phyloP scores from a whole-genome alignment of 2,888 invertebrate species.

The Gerris lacustris region DNA sequence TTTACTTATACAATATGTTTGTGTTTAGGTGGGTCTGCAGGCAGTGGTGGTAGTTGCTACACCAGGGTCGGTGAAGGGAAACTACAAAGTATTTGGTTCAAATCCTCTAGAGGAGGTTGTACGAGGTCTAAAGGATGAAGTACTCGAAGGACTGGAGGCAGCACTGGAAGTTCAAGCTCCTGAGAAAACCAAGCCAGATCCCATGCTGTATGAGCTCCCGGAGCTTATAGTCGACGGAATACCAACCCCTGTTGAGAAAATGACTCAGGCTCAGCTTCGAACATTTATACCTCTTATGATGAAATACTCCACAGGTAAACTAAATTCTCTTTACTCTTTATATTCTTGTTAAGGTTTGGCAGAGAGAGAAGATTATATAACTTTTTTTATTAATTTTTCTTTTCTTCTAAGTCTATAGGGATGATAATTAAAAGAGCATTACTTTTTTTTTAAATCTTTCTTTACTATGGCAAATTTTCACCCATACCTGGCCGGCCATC shows the following conservation, averaged over 20 bases:
- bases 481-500: too few species aligned
- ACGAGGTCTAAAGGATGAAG: neutral
- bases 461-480: too few species aligned
- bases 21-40: neutral
- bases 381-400: too few species aligned
- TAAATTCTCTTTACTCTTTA: too few species aligned
- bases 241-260: constrained; percentile 5
- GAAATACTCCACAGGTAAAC: constrained; percentile 4
- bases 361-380: too few species aligned
- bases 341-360: too few species aligned
- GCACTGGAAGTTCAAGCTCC: constrained; percentile 9
- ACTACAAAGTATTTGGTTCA: constrained; percentile 7
- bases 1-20: neutral
- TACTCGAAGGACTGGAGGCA: constrained; percentile 1
- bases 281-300: constrained; percentile 10
- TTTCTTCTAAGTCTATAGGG: too few species aligned
- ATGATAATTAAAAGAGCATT: too few species aligned
- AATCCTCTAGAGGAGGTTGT: constrained; percentile 7
- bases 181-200: constrained; percentile 1
- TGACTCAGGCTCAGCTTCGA: constrained; percentile 9
- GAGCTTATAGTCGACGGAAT: neutral
- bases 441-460: too few species aligned
- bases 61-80: constrained; percentile 1
- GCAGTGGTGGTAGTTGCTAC: constrained; percentile 7
- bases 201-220: neutral